Evolutionary conservation across 2,113 vertebrate species (phyloP), one percentile per base, ranked within the genome.

Genomic region (Eubucco bourcierii): DNA sequence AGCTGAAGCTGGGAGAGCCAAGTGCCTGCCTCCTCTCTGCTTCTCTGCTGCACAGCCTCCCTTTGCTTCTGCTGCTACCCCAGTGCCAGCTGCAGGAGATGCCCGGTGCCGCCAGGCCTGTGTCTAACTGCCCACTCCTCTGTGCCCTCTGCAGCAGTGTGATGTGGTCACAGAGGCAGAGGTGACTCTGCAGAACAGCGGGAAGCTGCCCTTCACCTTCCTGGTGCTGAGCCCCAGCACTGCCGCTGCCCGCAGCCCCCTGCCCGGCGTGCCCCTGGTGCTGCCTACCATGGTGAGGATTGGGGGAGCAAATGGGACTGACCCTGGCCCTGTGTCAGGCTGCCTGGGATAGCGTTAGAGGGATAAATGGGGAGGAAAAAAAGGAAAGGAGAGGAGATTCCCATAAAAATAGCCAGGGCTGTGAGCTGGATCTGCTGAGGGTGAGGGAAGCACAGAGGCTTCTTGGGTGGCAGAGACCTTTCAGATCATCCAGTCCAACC

Each of bases 131-230:
- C 25, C 46, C 2, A 0, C 53, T 59, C 12, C 24, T 78, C 12
- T 68, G 9, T 28, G 41, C 44, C 70, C 50, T 56, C 60, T 46
- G 4, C 80, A 96, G 99, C 78, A 97, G 25, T 99, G 99, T 85
- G 96, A 98, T 24, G 81, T 96, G 8, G 84, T 98, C 39, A 90
- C 50, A 0, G 82, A 98, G 90, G 94, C 85, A 9, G 88, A 97
- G 46, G 44, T 99, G 65, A 97, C 86, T 11, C 96, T 99, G 71
- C 97, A 4, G 34, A 99, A 98, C 91, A 98, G 84, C 0, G 98
- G 99, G 15, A 98, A 97, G 25, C 86, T 99, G 10, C 93, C 97
- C 55, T 99, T 99, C 88, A 87, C 94, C 39, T 99, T 98, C 73
- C 80, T 23, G 33, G 96, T 97, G 58, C 89, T 96, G 17, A 88